phyloP scores from a whole-genome alignment of 2,113 vertebrate species.

The Bujurquina vittata region DNA sequence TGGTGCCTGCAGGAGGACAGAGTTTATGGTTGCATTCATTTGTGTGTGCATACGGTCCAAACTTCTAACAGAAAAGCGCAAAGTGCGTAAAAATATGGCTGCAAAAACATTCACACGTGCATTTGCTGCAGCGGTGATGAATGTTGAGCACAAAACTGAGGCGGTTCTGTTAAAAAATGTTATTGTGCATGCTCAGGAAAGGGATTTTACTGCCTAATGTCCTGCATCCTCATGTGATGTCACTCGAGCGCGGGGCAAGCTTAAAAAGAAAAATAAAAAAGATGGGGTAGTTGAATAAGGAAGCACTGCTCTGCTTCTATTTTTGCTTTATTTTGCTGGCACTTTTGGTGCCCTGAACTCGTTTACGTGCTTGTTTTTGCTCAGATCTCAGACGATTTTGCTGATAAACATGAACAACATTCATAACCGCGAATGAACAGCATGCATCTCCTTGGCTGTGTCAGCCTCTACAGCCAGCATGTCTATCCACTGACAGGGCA shows the following conservation, averaged over 20 bases:
- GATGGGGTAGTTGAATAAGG: no score
- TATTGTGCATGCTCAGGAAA: not conserved
- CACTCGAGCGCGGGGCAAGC: not conserved
- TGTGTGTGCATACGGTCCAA: not conserved
- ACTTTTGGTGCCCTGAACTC: no score
- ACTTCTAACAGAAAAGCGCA: not conserved
- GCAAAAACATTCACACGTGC: not conserved
- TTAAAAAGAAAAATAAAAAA: not conserved
- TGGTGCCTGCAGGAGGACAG: not conserved
- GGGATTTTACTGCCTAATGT: not conserved
- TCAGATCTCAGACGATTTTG: not conserved
- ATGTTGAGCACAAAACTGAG: not conserved
- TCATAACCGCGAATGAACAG: not conserved
- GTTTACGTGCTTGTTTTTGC: no score
- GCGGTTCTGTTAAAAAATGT: not conserved
- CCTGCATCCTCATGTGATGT: not conserved
- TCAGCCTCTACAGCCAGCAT: not conserved
- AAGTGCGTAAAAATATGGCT: not conserved
- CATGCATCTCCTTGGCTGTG: not conserved
- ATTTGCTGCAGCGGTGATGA: not conserved
- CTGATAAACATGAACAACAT: not conserved
- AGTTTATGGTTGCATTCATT: not conserved
- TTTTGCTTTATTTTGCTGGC: not conserved
- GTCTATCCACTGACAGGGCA: slow-evolving; percentile 29
- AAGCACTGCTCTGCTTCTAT: not conserved